A percentile compares a stretch with the other conserved stretches of the same genome.
These are phyloP conservation scores for Wasmannia auropunctata DNA, from an alignment of 1,140 invertebrate species.

Conservation along the genomic window DNA sequence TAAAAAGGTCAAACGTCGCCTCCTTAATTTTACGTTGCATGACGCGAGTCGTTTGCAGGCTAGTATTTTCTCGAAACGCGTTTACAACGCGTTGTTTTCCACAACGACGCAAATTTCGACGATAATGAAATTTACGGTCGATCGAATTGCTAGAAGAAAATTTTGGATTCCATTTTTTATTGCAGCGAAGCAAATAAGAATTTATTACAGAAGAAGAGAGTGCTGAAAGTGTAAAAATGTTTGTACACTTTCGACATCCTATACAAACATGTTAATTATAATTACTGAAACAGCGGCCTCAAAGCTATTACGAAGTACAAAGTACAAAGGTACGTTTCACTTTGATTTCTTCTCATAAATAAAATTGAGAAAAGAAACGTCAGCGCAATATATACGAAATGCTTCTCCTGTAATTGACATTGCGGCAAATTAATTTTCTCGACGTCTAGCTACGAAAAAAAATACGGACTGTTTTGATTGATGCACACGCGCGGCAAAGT, in stretches of 20 bases:
- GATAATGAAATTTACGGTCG: not conserved
- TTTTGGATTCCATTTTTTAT: not conserved
- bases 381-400: not conserved
- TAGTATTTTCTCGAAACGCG: not conserved
- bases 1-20: not conserved
- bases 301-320: too few species aligned
- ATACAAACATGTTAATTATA: not conserved
- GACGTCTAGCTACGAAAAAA: not conserved
- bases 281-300: not conserved
- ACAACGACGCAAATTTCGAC: not conserved
- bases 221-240: not conserved
- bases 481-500: not conserved
- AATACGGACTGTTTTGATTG: conserved; percentile 17
- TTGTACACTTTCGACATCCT: too few species aligned
- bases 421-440: not conserved
- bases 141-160: not conserved
- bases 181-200: not conserved
- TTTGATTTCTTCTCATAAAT: not conserved
- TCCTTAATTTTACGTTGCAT: not conserved
- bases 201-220: not conserved
- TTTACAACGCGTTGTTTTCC: not conserved
- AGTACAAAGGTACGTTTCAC: not conserved
- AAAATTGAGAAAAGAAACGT: not conserved
- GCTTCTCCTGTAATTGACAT: not conserved
- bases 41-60: not conserved